Evolutionary conservation across 2,113 vertebrate genomes (phyloP).

Genomic region (Nycticorax nycticorax): DNA sequence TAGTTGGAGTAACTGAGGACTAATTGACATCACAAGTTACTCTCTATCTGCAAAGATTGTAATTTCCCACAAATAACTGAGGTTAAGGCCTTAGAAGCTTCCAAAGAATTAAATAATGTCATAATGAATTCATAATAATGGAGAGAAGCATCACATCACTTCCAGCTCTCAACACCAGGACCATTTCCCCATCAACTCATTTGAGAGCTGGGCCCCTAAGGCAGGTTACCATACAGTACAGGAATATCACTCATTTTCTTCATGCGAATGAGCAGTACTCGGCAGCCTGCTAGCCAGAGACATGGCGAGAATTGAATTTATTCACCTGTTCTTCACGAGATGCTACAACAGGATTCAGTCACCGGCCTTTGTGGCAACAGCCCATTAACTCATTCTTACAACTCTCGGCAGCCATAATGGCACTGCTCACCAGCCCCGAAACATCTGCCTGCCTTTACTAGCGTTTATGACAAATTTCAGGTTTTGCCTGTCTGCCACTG

Average conservation of each 20-base stretch:
- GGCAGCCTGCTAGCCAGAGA: neutral
- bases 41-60: neutral
- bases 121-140: neutral
- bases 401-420: neutral
- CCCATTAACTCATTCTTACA: neutral
- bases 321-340: neutral
- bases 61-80: neutral
- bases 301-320: neutral
- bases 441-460: neutral
- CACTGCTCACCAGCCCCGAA: neutral
- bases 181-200: neutral
- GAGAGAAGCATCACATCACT: neutral
- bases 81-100: neutral
- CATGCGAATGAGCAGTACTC: neutral
- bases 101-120: neutral
- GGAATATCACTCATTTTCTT: neutral
- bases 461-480: neutral
- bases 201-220: neutral
- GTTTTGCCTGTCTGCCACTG: slow-evolving; percentile 37
- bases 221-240: neutral
- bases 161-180: neutral
- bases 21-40: neutral
- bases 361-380: neutral
- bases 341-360: neutral
- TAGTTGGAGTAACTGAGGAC: rapidly evolving